These are phyloP conservation scores for Psix sp. DNA, from an alignment of 1,140 invertebrate genomes.

Conservation along the genomic window DNA sequence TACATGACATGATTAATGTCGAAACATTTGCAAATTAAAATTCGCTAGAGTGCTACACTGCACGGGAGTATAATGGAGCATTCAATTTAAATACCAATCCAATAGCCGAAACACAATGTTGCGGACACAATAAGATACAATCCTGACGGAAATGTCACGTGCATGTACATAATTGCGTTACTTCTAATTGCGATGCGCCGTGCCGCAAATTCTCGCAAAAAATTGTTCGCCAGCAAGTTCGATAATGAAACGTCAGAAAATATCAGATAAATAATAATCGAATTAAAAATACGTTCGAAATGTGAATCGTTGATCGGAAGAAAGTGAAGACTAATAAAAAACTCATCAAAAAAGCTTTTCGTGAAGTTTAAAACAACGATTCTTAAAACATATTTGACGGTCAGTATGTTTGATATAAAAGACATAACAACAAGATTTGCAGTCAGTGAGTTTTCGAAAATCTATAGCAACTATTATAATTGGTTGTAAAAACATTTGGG, in stretches of 20 bases:
- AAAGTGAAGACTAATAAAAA: conserved; percentile 9
- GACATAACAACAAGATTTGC: too few relatives aligned
- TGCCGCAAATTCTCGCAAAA: conserved; percentile 24
- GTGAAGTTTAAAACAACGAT: too few relatives aligned
- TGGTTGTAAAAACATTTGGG: too few relatives aligned
- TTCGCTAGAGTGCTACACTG: conserved; percentile 24
- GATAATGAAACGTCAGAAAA: conserved; percentile 30
- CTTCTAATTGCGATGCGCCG: conserved; percentile 44
- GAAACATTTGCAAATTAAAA: conserved; percentile 49
- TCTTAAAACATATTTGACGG: too few relatives aligned
- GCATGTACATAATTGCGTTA: conserved; percentile 53
- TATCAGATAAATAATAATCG: conserved; percentile 19
- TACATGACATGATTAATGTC: conserved; percentile 39
- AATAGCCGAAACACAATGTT: conserved; percentile 36
- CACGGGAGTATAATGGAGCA: conserved; percentile 22
- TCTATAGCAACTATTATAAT: too few relatives aligned
- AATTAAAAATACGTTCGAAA: too few relatives aligned
- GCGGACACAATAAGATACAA: conserved; percentile 46
- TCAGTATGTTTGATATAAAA: too few relatives aligned
- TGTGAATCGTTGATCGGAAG: too few relatives aligned
- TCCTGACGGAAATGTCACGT: conserved; percentile 43
- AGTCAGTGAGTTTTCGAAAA: too few relatives aligned
- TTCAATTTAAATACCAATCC: conserved; percentile 48
- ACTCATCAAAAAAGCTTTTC: not conserved
- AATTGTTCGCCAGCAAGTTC: conserved; percentile 33